phyloP scores from a whole-genome alignment of 2,888 invertebrate genomes.

The Drosophila algonquin region DNA sequence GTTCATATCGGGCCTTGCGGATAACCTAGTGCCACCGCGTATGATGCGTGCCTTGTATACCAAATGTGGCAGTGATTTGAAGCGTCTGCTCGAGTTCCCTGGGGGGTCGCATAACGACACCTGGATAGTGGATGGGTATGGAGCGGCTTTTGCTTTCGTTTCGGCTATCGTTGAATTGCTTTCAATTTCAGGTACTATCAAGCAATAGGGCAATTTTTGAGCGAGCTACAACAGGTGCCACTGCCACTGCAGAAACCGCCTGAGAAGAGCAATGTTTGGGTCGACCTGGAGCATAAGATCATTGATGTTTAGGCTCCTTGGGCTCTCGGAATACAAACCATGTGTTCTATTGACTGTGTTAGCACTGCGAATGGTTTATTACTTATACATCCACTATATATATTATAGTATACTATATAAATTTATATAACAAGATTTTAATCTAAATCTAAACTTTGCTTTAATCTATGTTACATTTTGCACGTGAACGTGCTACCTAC shows the following conservation, averaged over 20 bases:
- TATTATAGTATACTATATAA: conserved; percentile 1
- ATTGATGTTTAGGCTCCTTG: conserved; percentile 62
- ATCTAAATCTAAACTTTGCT: conserved; percentile 3
- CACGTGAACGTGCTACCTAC: too few species aligned
- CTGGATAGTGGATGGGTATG: conserved; percentile 93
- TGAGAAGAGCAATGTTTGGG: conserved; percentile 83
- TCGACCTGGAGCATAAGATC: conserved; percentile 78
- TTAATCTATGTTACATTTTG: conserved; percentile 16
- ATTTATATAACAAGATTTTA: conserved; percentile 36
- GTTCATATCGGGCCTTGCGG: conserved; percentile 94
- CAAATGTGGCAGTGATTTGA: conserved; percentile 89
- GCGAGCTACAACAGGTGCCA: conserved; percentile 79
- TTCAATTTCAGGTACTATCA: conserved; percentile 81
- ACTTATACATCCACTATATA: conserved; percentile 36
- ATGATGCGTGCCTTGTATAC: conserved; percentile 94
- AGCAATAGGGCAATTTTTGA: conserved; percentile 80
- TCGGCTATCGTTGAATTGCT: too few species aligned
- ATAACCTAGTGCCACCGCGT: conserved; percentile 93
- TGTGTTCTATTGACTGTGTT: conserved; percentile 78
- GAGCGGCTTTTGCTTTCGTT: too few species aligned
- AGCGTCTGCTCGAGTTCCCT: conserved; percentile 90
- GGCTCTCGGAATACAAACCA: conserved; percentile 28
- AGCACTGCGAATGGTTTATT: conserved; percentile 62
- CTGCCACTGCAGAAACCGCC: conserved; percentile 83
- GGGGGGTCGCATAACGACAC: conserved; percentile 97